Percentiles rank a stretch among this genome's conserved stretches.
These are phyloP conservation scores for Alcedo atthis DNA, from an alignment of 2,797 vertebrate genomes.

Conservation along the genomic window DNA sequence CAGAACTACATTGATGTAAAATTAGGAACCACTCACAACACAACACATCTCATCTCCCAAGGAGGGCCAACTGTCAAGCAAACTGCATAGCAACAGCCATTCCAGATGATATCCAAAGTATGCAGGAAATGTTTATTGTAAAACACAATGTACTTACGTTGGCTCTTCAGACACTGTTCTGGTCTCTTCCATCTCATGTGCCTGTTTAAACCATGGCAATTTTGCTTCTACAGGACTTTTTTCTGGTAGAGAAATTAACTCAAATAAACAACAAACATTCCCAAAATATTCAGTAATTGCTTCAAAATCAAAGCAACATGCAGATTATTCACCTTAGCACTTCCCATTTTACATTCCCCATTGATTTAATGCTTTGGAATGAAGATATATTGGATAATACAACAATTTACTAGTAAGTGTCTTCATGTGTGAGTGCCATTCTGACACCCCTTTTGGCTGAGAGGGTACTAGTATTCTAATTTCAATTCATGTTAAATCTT, in stretches of 20 bases:
- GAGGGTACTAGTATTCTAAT: not conserved
- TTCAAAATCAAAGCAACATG: not conserved
- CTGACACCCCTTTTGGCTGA: not conserved
- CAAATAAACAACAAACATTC: not conserved
- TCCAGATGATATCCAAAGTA: conserved; percentile 36
- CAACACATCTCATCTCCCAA: conserved; percentile 39
- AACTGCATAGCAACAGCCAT: conserved; percentile 9
- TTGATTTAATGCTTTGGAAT: not conserved
- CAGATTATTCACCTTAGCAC: not conserved
- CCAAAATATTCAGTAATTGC: not conserved
- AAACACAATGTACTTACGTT: conserved; percentile 80
- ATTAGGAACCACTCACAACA: conserved; percentile 35
- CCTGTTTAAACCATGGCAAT: conserved; percentile 90
- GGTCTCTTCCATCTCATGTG: conserved; percentile 89
- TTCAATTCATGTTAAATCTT: not conserved
- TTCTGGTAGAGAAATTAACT: conserved; percentile 76
- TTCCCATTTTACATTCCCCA: not conserved
- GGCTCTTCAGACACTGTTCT: conserved; percentile 86
- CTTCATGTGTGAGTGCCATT: not conserved
- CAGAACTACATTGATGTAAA: conserved; percentile 8
- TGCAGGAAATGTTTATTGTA: not conserved
- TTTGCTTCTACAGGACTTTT: conserved; percentile 90
- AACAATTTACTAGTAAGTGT: not conserved
- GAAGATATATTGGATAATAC: not conserved
- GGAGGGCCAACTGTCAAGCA: conserved; percentile 48